Evolutionary conservation across 2,113 vertebrate species (phyloP), one percentile per base, ranked within the genome.

Genomic region (Oxyura jamaicensis): DNA sequence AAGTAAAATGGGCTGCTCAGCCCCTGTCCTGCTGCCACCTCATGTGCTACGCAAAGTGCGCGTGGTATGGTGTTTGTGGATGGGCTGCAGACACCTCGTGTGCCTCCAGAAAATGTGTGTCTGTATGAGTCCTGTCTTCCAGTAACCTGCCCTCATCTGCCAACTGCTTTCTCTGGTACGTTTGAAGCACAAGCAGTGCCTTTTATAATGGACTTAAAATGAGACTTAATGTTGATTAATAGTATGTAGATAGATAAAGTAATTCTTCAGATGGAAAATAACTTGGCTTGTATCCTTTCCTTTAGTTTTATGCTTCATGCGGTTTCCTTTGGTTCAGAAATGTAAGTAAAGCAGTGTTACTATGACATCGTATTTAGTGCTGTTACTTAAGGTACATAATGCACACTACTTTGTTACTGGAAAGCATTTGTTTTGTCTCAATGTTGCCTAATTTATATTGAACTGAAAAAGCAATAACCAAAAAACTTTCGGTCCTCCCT

Each of bases 31-130:
- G 48, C 81, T 92, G 94, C 89, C 69, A 44, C 48, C 10, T 52
- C 46, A 25, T 3, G 7, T 21, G 26, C 13, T 72, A 39, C 74
- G 86, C 69, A 52, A 77, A 77, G 73, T 15, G 4, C n/a, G 4
- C 44, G 5, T 0, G 11, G 73, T 2, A 3, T 78, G 88, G 42
- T 92, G 88, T 33, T 92, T 0, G 0, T 83, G 76, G 88, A 92
- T 4, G 2, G 58, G 83, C 77, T 95, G 94, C 93, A 95, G 83
- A 35, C 35, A 2, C 74, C 77, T 74, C 53, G 6, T 15, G 73
- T 11, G 35, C 83, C 91, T 94, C 80, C 94, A 92, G 93, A 95
- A 95, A 82, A 89, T 89, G 5, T 76, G 44, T 50, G 74, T 82
- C 79, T 74, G 31, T 6, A 2, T 19, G 73, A 86, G 73, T 56